These are phyloP conservation scores for Anneissia japonica DNA, from an alignment of 35 echinoderm and acorn worm genomes.

Conservation along the genomic window DNA sequence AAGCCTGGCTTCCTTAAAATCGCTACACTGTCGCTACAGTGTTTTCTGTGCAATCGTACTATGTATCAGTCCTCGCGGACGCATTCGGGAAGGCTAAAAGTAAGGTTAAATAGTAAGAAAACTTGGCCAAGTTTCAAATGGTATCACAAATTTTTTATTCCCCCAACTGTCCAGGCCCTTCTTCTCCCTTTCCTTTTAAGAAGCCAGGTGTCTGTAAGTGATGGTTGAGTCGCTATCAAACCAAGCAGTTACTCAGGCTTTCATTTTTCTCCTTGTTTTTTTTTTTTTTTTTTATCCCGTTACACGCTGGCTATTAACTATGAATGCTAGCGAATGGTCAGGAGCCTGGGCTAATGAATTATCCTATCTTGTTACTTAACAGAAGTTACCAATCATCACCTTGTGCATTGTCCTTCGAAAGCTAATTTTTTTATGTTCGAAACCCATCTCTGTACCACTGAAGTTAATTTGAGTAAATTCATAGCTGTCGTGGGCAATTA, in stretches of 20 bases:
- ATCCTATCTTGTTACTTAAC: background rate
- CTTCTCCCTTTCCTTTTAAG: background rate
- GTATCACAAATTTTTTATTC: too few species aligned
- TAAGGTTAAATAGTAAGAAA: background rate
- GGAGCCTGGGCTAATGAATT: background rate
- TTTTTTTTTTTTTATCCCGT: background rate
- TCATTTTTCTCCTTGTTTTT: background rate
- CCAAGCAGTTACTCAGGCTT: background rate
- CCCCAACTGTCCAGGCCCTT: background rate
- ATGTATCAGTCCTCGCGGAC: too few species aligned
- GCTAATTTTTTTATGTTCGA: background rate
- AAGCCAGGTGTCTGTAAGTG: background rate
- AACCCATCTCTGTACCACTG: background rate
- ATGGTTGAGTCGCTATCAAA: background rate
- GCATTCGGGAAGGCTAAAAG: too few species aligned
- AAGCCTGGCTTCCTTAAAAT: too few species aligned
- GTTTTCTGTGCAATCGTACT: background rate
- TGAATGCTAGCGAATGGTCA: background rate
- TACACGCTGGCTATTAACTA: background rate
- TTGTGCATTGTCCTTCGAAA: background rate
- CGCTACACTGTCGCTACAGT: background rate
- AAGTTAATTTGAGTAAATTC: slow-evolving; percentile 2
- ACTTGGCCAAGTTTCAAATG: too few species aligned
- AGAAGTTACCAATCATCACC: background rate
- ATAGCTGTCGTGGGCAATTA: background rate